A percentile compares a stretch with the other conserved stretches of the same genome.
phyloP scores from a whole-genome alignment of 2,797 vertebrate species.

The Micropoecilia bifurca region DNA sequence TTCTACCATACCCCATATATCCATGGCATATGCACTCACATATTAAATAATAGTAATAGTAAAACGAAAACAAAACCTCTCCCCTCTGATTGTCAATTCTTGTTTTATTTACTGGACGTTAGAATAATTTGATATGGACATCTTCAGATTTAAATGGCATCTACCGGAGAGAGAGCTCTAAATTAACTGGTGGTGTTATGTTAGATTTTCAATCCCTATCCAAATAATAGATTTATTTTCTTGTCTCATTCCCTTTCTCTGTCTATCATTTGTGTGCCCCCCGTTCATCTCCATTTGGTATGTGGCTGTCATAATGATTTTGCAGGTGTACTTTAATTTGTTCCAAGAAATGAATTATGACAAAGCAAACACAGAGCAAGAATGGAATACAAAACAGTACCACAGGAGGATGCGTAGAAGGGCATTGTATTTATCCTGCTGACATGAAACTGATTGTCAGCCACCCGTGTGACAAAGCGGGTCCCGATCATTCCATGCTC shows the following conservation, averaged over 20 bases:
- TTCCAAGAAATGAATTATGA: slow-evolving; percentile 50
- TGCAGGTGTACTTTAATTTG: slow-evolving; percentile 47
- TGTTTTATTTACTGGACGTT: slow-evolving; percentile 15
- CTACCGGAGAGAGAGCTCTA: slow-evolving; percentile 26
- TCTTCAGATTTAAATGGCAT: slow-evolving; percentile 29
- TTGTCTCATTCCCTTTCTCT: not conserved
- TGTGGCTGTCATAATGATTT: slow-evolving; percentile 43
- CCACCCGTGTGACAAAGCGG: slow-evolving; percentile 4
- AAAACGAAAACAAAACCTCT: not conserved
- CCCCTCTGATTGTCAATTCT: slow-evolving; percentile 14
- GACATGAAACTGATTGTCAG: slow-evolving; percentile 16
- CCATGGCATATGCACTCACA: not conserved
- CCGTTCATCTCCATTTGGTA: slow-evolving; percentile 32
- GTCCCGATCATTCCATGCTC: slow-evolving; percentile 17
- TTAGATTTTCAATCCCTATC: slow-evolving; percentile 8
- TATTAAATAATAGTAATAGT: too few relatives aligned
- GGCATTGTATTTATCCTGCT: slow-evolving; percentile 12
- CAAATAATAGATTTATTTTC: slow-evolving; percentile 7
- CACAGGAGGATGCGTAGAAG: slow-evolving; percentile 21
- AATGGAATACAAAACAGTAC: slow-evolving; percentile 33
- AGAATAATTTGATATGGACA: slow-evolving; percentile 24
- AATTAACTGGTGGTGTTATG: not conserved
- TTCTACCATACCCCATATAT: not conserved
- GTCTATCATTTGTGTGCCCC: slow-evolving; percentile 20
- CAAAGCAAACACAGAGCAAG: slow-evolving; percentile 33